These are phyloP conservation scores for Diarsia dahlii DNA, from an alignment of 2,888 invertebrate genomes.

Conservation along the genomic window DNA sequence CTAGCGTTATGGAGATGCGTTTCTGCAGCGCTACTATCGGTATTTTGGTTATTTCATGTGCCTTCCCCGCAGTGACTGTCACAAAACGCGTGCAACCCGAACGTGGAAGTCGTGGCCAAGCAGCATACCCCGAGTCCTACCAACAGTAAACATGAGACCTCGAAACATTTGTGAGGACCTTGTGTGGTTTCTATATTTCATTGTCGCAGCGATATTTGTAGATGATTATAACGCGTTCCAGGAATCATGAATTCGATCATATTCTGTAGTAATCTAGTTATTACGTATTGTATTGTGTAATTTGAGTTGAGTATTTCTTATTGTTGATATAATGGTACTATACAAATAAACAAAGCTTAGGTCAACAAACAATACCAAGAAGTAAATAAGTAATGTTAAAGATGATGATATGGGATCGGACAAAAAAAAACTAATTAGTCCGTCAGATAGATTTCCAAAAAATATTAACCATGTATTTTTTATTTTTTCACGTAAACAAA, in stretches of 20 bases:
- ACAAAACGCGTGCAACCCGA: neutral
- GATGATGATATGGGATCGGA: too few species aligned
- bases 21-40: neutral
- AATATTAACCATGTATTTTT: too few species aligned
- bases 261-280: neutral
- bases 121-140: neutral
- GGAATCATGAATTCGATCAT: constrained; percentile 2
- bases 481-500: too few species aligned
- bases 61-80: neutral
- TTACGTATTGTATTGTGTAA: neutral
- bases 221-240: neutral
- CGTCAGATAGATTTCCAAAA: too few species aligned
- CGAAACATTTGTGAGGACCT: neutral
- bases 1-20: neutral
- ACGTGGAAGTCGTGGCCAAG: neutral
- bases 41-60: neutral
- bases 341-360: neutral
- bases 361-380: neutral
- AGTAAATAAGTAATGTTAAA: neutral
- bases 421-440: too few species aligned
- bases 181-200: neutral
- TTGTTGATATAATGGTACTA: neutral
- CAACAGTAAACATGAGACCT: neutral
- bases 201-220: neutral
- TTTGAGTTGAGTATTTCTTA: neutral